These are phyloP conservation scores for Temnothorax longispinosus DNA, from an alignment of 1,140 invertebrate species.

Conservation along the genomic window DNA sequence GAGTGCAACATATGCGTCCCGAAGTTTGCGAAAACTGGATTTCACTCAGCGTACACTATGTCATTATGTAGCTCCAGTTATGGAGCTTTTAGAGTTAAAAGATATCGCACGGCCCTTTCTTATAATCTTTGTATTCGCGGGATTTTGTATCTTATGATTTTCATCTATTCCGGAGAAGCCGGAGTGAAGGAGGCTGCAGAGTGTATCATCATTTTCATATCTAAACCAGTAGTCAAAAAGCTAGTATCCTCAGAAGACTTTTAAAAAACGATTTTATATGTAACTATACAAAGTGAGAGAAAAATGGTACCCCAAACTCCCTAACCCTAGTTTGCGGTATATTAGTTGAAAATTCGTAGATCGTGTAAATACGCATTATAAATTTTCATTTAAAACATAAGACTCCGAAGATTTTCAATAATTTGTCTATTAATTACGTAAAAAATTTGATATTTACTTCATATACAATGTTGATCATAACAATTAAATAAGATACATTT, in stretches of 20 bases:
- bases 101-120: slow-evolving; percentile 1
- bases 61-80: slow-evolving; percentile 33
- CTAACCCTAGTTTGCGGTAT: not conserved
- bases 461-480: not conserved
- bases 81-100: slow-evolving; percentile 32
- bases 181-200: too few species aligned
- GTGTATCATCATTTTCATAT: not conserved
- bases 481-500: not conserved
- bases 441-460: not conserved
- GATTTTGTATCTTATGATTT: not conserved
- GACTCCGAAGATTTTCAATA: not conserved
- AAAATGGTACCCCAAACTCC: slow-evolving; percentile 1
- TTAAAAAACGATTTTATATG: not conserved
- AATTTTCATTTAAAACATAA: not conserved
- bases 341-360: slow-evolving; percentile 12
- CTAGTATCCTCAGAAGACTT: slow-evolving; percentile 7
- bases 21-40: slow-evolving; percentile 38
- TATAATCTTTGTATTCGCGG: slow-evolving; percentile 7
- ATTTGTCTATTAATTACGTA: not conserved
- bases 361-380: not conserved
- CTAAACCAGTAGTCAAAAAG: not conserved
- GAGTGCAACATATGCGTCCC: slow-evolving; percentile 24
- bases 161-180: not conserved
- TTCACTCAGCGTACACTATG: not conserved
- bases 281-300: not conserved